Evolutionary conservation across 1,140 invertebrate species (phyloP).

Genomic region (Trichonephila clavata): DNA sequence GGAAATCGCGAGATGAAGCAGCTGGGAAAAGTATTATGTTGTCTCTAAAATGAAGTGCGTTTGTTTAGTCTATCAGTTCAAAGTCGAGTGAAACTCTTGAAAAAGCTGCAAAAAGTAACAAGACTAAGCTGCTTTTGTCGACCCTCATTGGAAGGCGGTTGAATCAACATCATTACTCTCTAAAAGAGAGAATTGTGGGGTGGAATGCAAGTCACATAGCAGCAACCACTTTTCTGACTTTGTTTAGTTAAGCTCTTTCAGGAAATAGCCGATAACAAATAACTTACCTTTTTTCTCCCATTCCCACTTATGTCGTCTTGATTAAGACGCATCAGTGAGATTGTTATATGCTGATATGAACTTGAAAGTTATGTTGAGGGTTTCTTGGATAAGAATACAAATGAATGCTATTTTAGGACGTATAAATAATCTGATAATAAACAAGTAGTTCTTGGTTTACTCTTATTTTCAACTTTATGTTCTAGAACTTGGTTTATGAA

Average conservation of each 20-base stretch:
- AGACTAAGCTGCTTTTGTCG: background rate
- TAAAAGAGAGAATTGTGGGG: background rate
- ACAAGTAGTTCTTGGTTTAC: too few species aligned
- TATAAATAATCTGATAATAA: too few species aligned
- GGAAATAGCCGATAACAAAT: background rate
- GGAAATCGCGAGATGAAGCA: background rate
- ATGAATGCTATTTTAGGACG: too few species aligned
- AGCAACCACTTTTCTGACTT: slow-evolving; percentile 36
- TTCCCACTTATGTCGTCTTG: background rate
- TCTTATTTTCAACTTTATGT: too few species aligned
- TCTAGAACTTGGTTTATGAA: too few species aligned
- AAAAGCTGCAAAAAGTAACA: background rate
- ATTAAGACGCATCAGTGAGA: background rate
- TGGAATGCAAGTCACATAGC: slow-evolving; percentile 28
- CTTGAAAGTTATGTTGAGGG: too few species aligned
- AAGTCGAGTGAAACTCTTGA: background rate
- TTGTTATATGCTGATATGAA: too few species aligned
- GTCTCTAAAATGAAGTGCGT: background rate
- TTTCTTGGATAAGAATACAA: too few species aligned
- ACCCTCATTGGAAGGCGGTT: slow-evolving; percentile 6
- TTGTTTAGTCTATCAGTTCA: background rate
- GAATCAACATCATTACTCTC: slow-evolving; percentile 32
- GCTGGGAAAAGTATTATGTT: background rate
- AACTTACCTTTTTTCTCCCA: background rate
- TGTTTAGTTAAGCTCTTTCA: slow-evolving; percentile 37